Evolutionary conservation across 1,140 invertebrate genomes (phyloP).

Genomic region (Panulirus ornatus): DNA sequence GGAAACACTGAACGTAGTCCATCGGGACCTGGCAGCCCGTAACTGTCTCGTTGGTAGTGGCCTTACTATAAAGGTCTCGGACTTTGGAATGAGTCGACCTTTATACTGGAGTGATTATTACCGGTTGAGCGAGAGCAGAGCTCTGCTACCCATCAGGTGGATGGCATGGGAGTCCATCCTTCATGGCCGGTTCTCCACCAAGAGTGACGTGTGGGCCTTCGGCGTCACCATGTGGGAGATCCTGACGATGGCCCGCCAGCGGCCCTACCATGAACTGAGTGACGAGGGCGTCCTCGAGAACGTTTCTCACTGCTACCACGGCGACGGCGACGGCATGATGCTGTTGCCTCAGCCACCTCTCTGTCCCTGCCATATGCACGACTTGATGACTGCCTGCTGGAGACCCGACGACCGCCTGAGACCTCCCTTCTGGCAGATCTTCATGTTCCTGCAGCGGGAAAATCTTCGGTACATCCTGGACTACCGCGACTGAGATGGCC

Average conservation of each 20-base stretch:
- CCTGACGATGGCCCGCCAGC: constrained; percentile 88
- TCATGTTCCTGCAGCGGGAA: constrained; percentile 89
- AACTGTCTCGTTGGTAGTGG: constrained; percentile 94
- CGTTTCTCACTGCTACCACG: constrained; percentile 85
- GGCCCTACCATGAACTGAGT: constrained; percentile 87
- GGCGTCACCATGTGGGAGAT: constrained; percentile 95
- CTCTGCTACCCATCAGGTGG: constrained; percentile 88
- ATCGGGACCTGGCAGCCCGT: constrained; percentile 95
- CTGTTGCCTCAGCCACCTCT: constrained; percentile 84
- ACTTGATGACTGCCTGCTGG: constrained; percentile 95
- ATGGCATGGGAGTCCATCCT: constrained; percentile 88
- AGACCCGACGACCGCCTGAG: constrained; percentile 86
- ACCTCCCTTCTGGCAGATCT: constrained; percentile 91
- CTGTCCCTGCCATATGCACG: constrained; percentile 91
- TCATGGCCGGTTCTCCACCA: constrained; percentile 89
- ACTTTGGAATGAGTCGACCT: constrained; percentile 93
- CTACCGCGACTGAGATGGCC: constrained; percentile 20
- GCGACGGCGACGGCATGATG: constrained; percentile 79
- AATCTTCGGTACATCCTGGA: constrained; percentile 76
- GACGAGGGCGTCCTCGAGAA: constrained; percentile 90
- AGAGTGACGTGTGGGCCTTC: constrained; percentile 93
- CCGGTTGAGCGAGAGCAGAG: constrained; percentile 87
- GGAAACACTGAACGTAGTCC: constrained; percentile 82
- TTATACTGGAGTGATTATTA: constrained; percentile 90
- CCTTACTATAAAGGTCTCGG: constrained; percentile 92